Percentiles rank a stretch among this genome's conserved stretches.
Conservation (phyloP, 2,888 invertebrate species). For the Patella pellucida region DNA sequence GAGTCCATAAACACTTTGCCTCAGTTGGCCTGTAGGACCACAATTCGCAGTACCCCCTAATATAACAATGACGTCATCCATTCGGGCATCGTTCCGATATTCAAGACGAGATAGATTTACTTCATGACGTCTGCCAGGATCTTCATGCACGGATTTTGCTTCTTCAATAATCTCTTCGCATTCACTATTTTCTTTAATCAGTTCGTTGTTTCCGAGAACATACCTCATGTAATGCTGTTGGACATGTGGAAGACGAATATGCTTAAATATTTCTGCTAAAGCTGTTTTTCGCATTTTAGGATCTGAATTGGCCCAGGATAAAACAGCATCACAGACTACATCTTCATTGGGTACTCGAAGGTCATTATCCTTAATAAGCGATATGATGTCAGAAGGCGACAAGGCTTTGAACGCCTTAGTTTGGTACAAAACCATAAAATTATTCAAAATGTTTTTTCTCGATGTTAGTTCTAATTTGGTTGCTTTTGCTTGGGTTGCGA, state of each 20-base stretch:
- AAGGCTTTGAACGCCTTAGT: conserved; percentile 27
- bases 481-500: conserved; percentile 15
- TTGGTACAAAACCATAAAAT: conserved; percentile 24
- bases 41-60: conserved; percentile 22
- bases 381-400: conserved; percentile 38
- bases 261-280: conserved; percentile 43
- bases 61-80: conserved; percentile 29
- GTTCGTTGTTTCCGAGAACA: conserved; percentile 14
- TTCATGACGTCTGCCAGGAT: conserved; percentile 16
- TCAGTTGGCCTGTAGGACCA: conserved; percentile 20
- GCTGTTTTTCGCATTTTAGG: conserved; percentile 29
- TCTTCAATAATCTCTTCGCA: conserved; percentile 20
- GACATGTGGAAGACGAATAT: conserved; percentile 38
- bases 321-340: conserved; percentile 43
- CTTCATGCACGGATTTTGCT: conserved; percentile 12
- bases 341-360: conserved; percentile 45
- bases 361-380: conserved; percentile 38
- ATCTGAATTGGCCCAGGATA: conserved; percentile 46
- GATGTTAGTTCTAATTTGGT: conserved; percentile 16
- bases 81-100: conserved; percentile 18
- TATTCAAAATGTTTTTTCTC: conserved; percentile 21
- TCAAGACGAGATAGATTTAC: conserved; percentile 15
- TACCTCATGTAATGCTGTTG: conserved; percentile 20
- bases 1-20: conserved; percentile 25
- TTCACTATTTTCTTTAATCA: conserved; percentile 20